These are phyloP conservation scores for Escarpia spicata DNA, from an alignment of 2,888 invertebrate genomes.

Conservation along the genomic window DNA sequence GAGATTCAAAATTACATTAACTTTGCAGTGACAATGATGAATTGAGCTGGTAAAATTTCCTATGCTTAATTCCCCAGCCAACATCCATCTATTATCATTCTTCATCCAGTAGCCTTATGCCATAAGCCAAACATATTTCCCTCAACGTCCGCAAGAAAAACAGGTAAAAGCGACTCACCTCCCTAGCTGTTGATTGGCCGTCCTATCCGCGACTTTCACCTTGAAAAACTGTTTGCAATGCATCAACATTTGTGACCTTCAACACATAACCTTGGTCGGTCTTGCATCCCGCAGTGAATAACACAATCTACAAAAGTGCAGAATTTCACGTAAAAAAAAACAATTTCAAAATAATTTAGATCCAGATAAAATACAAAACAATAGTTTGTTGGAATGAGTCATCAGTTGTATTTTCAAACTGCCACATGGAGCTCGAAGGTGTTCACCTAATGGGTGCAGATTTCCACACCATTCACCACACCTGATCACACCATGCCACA, in stretches of 20 bases:
- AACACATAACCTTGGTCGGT: no score
- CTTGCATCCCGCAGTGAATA: not conserved
- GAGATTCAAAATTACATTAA: not conserved
- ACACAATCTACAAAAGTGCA: not conserved
- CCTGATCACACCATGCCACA: no score
- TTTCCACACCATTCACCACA: not conserved
- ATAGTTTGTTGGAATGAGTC: not conserved
- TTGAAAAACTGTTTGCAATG: no score
- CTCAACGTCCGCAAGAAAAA: not conserved
- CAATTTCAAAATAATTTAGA: not conserved
- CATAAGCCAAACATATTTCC: slow-evolving; percentile 1
- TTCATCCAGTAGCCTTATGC: not conserved
- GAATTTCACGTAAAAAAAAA: not conserved
- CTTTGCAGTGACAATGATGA: not conserved
- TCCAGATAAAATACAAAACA: not conserved
- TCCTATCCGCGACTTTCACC: no score
- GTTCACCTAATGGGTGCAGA: not conserved
- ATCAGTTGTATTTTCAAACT: not conserved
- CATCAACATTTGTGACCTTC: no score
- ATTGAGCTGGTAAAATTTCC: not conserved
- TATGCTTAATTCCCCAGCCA: not conserved
- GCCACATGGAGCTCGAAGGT: not conserved
- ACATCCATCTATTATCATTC: not conserved
- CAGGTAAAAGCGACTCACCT: no score
- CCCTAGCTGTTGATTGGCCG: no score